Base-by-base conservation (phyloP, 2,888 invertebrate genomes). In the Zaprionus lineosus region DNA sequence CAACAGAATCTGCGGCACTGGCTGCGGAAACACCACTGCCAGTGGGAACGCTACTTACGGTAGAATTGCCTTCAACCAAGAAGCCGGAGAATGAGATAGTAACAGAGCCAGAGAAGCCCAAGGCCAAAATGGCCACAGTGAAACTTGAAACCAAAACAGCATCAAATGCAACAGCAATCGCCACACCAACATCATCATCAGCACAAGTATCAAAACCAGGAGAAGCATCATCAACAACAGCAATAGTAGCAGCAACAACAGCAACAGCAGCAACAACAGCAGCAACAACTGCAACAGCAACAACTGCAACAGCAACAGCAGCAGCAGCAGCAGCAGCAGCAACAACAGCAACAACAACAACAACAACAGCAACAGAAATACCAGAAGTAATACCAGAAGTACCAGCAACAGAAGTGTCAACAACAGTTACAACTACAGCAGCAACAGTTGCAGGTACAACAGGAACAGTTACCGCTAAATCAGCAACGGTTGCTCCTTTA, bases 141-240 rank as follows among this genome's bases (percentile, higher is more conserved):
- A 84, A 85, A 70, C 46, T 79, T 52, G 83, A 83, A 84, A 81
- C 76, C 81, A 76, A 83, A 84, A 75, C 66, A 57, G 52, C 59
- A 66, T 48, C 58, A 64, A 65, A 59, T 55, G 63, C 56, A 51
- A 28, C 19, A 52, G 29, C 47, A 46, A 43, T 44, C 34, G 33
- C 33, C 51, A 37, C 9, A 46, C 29, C 43, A 19, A 14, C 56
- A 14, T 4, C 51, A 19, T 18, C 48, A 18, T 8, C 37, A 26
- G 21, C 26, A 29, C 37, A 15, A 3, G 3, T 11, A 11, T 3
- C 11, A 12, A 12, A 36, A 37, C 1, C 24, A 9, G 12, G 52
- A 51, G 61, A 53, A 51, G 21, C 28, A 50, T 26, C 43, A 43
- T 41, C 43, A 37, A 26, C 36, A 57, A 37, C 12, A 46, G 37